These are phyloP conservation scores for Podarcis muralis DNA, from an alignment of 2,113 vertebrate genomes.

Conservation along the genomic window DNA sequence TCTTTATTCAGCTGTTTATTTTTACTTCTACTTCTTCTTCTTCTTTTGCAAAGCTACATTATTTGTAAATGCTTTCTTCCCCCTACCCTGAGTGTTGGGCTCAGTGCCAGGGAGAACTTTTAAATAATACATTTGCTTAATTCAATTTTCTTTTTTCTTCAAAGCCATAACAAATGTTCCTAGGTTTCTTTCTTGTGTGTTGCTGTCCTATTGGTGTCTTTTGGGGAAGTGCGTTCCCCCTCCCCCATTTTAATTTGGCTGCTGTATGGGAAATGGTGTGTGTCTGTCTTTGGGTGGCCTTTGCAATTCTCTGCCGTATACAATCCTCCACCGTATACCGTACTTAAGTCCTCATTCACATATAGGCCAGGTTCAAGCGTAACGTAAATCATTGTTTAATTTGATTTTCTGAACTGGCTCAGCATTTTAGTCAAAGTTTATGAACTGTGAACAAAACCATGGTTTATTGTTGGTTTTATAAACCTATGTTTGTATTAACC, in stretches of 20 bases:
- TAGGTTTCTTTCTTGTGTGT: slow-evolving; percentile 59
- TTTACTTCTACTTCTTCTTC: slow-evolving; percentile 64
- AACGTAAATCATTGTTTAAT: too few relatives aligned
- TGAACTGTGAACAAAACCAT: too few relatives aligned
- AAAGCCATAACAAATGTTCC: slow-evolving; percentile 74
- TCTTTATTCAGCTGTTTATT: slow-evolving; percentile 70
- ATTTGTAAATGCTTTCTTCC: slow-evolving; percentile 63
- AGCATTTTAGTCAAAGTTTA: too few relatives aligned
- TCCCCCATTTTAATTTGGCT: slow-evolving; percentile 7
- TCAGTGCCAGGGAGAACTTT: slow-evolving; percentile 67
- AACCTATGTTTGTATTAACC: too few relatives aligned
- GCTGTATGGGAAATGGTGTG: background rate
- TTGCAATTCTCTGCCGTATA: background rate
- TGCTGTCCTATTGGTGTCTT: slow-evolving; percentile 64
- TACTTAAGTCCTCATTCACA: background rate
- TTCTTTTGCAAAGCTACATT: slow-evolving; percentile 60
- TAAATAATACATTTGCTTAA: slow-evolving; percentile 70
- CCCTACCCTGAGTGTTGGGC: slow-evolving; percentile 42
- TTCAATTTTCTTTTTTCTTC: slow-evolving; percentile 77
- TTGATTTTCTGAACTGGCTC: too few relatives aligned
- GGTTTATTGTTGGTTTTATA: too few relatives aligned
- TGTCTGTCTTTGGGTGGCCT: background rate
- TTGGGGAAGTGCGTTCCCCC: slow-evolving; percentile 33
- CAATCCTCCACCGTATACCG: background rate
- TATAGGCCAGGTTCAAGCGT: too few relatives aligned